Base-by-base conservation (phyloP, 2,888 invertebrate genomes). In the Orthosia incerta region DNA sequence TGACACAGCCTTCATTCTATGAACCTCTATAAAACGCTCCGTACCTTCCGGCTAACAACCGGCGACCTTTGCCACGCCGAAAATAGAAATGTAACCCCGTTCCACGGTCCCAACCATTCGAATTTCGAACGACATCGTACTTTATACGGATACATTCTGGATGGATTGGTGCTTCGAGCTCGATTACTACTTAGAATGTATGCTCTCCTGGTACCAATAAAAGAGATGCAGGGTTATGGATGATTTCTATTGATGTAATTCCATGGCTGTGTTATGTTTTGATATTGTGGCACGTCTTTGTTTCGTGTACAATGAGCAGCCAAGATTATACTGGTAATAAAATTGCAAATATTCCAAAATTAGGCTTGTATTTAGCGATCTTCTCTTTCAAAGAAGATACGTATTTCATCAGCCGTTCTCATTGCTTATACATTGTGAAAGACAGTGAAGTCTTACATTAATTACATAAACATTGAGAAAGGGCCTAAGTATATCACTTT, bases 1-100 rank as follows among this genome's bases (percentile, higher is more conserved):
- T 46, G 53, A 57, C 60, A 65, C 16, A 79, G 23, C 55, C 61
- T 57, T 50, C 48, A 66, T 71, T 83, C 60, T 67, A 71, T 64
- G 61, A 62, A 67, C 66, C 69, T 67, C 80, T 68, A 65, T 81
- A 83, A 79, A 83, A 73, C 57, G 57, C 51, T 66, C 65, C 65
- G 50, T 62, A 80, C 74, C 65, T 65, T 74, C 68, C 26, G 70
- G 26, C 67, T 60, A 65, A 56, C 50, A 75, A 65, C 68, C 50
- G 48, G 13, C 68, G 79, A 81, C 81, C 80, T 82, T 75, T 82
- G 79, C 80, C 71, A 67, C 55, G 75, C 80, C 71, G 69, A 56
- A 82, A 82, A 83, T 82, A 83, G 84, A 83, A 66, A 71, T 56
- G 66, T 75, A 75, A 69, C 81, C 81, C 74, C 74, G 63, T 79